Conservation (phyloP, 23 tunicate genomes). For the Styela plicata region DNA sequence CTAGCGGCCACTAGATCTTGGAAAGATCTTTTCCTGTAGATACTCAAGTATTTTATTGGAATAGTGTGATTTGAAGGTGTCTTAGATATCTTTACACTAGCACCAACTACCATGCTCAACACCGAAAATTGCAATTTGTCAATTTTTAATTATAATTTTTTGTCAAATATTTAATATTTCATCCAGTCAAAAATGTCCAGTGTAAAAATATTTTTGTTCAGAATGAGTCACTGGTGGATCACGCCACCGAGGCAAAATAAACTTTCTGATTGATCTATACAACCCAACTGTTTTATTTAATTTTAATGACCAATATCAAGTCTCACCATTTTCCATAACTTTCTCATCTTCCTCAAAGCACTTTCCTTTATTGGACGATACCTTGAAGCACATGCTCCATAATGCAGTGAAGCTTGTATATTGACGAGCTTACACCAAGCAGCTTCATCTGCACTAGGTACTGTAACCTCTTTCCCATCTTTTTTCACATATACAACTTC, state of each 20-base stretch:
- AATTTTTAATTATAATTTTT: too few relatives aligned
- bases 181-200: too few relatives aligned
- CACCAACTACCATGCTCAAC: too few relatives aligned
- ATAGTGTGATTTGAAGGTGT: too few relatives aligned
- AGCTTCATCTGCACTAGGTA: not conserved
- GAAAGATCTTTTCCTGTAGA: too few relatives aligned
- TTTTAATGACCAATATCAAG: not conserved
- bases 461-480: not conserved
- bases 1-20: too few relatives aligned
- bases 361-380: slow-evolving; percentile 37
- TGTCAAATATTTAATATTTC: too few relatives aligned
- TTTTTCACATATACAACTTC: slow-evolving; percentile 7
- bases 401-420: slow-evolving; percentile 51
- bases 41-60: too few relatives aligned
- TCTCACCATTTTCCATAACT: slow-evolving; percentile 57
- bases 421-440: slow-evolving; percentile 34
- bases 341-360: slow-evolving; percentile 31
- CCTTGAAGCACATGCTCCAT: slow-evolving; percentile 41
- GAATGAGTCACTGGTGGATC: not conserved
- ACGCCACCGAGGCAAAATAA: too few relatives aligned
- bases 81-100: too few relatives aligned
- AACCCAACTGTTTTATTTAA: not conserved
- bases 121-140: too few relatives aligned
- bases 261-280: too few relatives aligned
- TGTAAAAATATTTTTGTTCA: not conserved